phyloP scores from a whole-genome alignment of 2,797 vertebrate species.

The Acanthurus leucopareius region DNA sequence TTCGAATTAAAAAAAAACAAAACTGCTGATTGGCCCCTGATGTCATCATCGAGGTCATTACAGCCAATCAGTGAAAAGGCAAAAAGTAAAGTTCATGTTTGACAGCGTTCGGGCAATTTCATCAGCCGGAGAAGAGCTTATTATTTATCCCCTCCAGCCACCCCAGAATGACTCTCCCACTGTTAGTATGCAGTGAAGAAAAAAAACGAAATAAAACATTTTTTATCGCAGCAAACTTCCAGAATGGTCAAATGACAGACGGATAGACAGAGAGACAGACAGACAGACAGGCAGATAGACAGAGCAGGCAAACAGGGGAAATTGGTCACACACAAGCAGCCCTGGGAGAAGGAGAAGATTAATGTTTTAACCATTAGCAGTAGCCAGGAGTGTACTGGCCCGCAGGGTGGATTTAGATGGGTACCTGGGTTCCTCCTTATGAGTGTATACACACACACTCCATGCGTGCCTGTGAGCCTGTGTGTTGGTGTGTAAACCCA shows the following conservation, averaged over 20 bases:
- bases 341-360: constrained; percentile 66
- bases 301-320: constrained; percentile 50
- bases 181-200: constrained; percentile 45
- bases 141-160: constrained; percentile 57
- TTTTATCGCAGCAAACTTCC: constrained; percentile 36
- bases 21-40: constrained; percentile 25
- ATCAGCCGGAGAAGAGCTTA: constrained; percentile 62
- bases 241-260: constrained; percentile 41
- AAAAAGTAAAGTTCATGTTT: constrained; percentile 17
- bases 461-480: constrained; percentile 41
- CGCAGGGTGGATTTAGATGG: constrained; percentile 65
- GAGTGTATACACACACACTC: constrained; percentile 39
- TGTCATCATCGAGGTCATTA: constrained; percentile 54
- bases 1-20: constrained; percentile 20
- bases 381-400: constrained; percentile 59
- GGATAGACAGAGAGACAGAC: constrained; percentile 37
- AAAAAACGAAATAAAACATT: neutral
- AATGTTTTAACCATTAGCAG: constrained; percentile 81
- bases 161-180: constrained; percentile 21
- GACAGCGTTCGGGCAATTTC: constrained; percentile 45
- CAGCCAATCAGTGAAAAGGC: constrained; percentile 37
- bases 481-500: constrained; percentile 55
- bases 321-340: constrained; percentile 54
- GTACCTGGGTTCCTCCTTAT: constrained; percentile 60
- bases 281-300: constrained; percentile 29